A percentile compares a stretch with the other conserved stretches of the same genome.
phyloP scores from a whole-genome alignment of 2,113 vertebrate genomes.

The Chitala chitala region DNA sequence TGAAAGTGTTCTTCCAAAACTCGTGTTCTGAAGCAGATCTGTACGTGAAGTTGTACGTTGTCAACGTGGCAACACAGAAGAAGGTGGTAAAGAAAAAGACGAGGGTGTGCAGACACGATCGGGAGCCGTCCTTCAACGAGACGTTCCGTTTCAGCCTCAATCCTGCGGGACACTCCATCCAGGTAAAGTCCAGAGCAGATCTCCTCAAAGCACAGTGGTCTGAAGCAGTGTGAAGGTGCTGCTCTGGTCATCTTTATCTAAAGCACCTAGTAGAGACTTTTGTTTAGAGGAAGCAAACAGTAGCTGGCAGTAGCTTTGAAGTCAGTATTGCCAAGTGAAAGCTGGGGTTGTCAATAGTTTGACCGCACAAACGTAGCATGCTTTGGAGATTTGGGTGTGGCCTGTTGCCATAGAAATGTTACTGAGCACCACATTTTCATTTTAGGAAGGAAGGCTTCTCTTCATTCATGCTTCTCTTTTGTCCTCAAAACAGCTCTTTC shows the following conservation, averaged over 20 bases:
- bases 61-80: constrained; percentile 93
- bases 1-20: neutral
- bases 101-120: constrained; percentile 92
- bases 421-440: too few relatives aligned
- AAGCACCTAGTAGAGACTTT: neutral
- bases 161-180: constrained; percentile 86
- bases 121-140: constrained; percentile 96
- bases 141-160: constrained; percentile 94
- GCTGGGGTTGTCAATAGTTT: too few relatives aligned
- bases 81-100: constrained; percentile 98
- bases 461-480: neutral
- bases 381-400: too few relatives aligned
- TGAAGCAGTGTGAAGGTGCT: neutral
- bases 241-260: neutral
- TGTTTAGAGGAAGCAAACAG: too few relatives aligned
- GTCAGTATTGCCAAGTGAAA: too few relatives aligned
- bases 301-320: too few relatives aligned
- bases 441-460: too few relatives aligned
- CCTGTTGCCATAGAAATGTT: too few relatives aligned
- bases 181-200: constrained; percentile 59
- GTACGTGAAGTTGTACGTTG: constrained; percentile 95
- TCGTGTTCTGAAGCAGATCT: constrained; percentile 66
- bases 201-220: neutral
- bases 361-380: too few relatives aligned
- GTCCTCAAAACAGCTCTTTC: constrained; percentile 87